These are phyloP conservation scores for Andrena cerasifolii DNA, from an alignment of 1,140 invertebrate species.

Conservation along the genomic window DNA sequence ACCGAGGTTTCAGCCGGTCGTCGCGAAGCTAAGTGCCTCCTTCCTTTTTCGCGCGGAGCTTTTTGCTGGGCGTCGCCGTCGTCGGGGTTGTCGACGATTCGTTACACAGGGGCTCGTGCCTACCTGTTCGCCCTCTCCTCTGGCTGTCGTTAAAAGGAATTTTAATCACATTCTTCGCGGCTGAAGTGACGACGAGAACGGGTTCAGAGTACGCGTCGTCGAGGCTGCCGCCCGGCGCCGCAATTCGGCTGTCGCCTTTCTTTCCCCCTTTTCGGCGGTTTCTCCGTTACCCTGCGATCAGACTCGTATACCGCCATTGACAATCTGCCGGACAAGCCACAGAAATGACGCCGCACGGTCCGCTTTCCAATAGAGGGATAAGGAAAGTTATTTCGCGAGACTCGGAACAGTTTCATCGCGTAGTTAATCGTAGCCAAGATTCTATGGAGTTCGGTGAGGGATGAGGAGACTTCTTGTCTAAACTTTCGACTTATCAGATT, in stretches of 20 bases:
- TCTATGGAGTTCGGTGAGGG: too few relatives aligned
- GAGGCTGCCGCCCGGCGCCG: neutral
- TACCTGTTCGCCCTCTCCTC: conserved; percentile 30
- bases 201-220: conserved; percentile 17
- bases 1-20: conserved; percentile 38
- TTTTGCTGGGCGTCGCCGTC: conserved; percentile 35
- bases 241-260: conserved; percentile 21
- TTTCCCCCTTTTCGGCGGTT: neutral
- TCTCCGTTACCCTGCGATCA: neutral
- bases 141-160: conserved; percentile 72
- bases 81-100: conserved; percentile 42
- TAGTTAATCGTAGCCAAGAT: too few relatives aligned
- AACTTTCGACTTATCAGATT: too few relatives aligned
- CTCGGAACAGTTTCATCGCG: too few relatives aligned
- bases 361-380: neutral
- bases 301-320: too few relatives aligned
- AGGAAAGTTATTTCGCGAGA: too few relatives aligned
- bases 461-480: too few relatives aligned
- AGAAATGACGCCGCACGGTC: neutral
- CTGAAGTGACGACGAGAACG: conserved; percentile 69
- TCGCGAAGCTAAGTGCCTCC: conserved; percentile 61
- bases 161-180: conserved; percentile 74
- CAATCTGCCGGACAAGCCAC: too few relatives aligned
- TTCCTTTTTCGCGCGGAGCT: conserved; percentile 42
- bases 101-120: conserved; percentile 37